Evolutionary conservation across 2,888 invertebrate genomes (phyloP).

Genomic region (Allygus modestus): DNA sequence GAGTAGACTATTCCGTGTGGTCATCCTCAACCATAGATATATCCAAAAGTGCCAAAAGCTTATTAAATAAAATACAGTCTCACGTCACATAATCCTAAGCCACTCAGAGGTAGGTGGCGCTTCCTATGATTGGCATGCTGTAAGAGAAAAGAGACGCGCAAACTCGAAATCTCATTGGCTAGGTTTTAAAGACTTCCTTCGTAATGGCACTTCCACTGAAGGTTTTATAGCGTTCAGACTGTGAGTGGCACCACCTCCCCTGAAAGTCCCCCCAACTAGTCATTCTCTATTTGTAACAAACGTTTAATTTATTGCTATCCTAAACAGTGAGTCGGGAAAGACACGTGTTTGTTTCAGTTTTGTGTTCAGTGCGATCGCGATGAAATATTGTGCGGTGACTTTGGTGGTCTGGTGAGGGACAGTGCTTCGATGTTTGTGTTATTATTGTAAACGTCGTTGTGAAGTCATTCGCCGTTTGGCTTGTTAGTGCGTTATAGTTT

Average conservation of each 20-base stretch:
- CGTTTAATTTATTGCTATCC: slow-evolving; percentile 59
- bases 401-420: slow-evolving; percentile 30
- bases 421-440: slow-evolving; percentile 54
- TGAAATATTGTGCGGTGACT: slow-evolving; percentile 58
- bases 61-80: not conserved
- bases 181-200: slow-evolving; percentile 70
- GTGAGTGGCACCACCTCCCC: slow-evolving; percentile 70
- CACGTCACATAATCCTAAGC: not conserved
- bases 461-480: slow-evolving; percentile 3
- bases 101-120: slow-evolving; percentile 66
- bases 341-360: slow-evolving; percentile 53
- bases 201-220: slow-evolving; percentile 71
- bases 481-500: not conserved
- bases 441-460: not conserved
- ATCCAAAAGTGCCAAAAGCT: not conserved
- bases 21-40: not conserved
- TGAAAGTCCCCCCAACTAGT: slow-evolving; percentile 68
- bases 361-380: slow-evolving; percentile 53
- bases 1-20: not conserved
- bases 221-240: slow-evolving; percentile 71
- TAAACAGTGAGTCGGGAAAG: slow-evolving; percentile 58
- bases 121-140: slow-evolving; percentile 69
- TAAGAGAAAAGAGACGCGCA: slow-evolving; percentile 69
- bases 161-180: slow-evolving; percentile 70
- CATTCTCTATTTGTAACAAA: slow-evolving; percentile 65